These are phyloP conservation scores for Mycalesis mineus DNA, from an alignment of 2,888 invertebrate species.

Conservation along the genomic window DNA sequence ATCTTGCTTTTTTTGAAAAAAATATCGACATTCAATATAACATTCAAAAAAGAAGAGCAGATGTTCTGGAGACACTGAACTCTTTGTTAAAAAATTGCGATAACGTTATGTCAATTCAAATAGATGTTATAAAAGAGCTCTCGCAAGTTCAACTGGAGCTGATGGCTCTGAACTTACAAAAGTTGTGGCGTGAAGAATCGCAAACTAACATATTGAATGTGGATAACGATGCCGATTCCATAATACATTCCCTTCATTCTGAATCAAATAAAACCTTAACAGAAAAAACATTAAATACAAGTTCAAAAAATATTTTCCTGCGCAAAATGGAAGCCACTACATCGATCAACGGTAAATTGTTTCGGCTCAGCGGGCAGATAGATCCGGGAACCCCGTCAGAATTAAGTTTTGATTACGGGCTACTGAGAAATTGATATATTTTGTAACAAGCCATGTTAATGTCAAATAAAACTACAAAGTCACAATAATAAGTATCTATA, in stretches of 20 bases:
- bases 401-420: slow-evolving; percentile 43
- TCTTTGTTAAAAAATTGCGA: slow-evolving; percentile 71
- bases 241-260: slow-evolving; percentile 60
- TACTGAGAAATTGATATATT: not conserved
- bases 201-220: slow-evolving; percentile 60
- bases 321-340: slow-evolving; percentile 70
- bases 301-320: slow-evolving; percentile 61
- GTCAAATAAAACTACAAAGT: slow-evolving; percentile 5
- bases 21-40: slow-evolving; percentile 80
- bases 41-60: slow-evolving; percentile 78
- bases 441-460: not conserved
- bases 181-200: slow-evolving; percentile 73
- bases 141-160: slow-evolving; percentile 81
- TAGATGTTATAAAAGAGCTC: slow-evolving; percentile 76
- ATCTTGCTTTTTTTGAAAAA: slow-evolving; percentile 84
- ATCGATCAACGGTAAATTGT: slow-evolving; percentile 60
- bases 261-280: slow-evolving; percentile 65
- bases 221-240: slow-evolving; percentile 61
- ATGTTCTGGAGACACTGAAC: slow-evolving; percentile 78
- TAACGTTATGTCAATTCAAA: slow-evolving; percentile 74
- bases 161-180: slow-evolving; percentile 80
- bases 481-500: not conserved
- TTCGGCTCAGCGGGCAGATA: slow-evolving; percentile 59
- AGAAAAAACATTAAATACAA: slow-evolving; percentile 56
- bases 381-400: slow-evolving; percentile 51